These are phyloP conservation scores for Zosterops lateralis DNA, from an alignment of 2,113 vertebrate genomes.

Conservation along the genomic window DNA sequence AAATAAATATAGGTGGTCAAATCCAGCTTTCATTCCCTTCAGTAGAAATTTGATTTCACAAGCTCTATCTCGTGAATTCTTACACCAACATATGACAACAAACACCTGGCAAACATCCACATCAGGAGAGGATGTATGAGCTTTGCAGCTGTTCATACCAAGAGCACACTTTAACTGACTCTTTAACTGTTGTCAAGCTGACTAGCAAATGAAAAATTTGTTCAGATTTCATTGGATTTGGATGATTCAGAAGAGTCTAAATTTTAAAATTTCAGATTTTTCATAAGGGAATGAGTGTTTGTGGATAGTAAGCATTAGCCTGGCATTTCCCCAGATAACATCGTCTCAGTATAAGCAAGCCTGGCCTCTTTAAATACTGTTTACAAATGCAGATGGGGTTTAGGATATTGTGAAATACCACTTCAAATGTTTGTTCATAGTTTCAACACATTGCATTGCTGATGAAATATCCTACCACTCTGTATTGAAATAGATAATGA, in stretches of 20 bases:
- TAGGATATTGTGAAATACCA: slow-evolving; percentile 3
- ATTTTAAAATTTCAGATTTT: not conserved
- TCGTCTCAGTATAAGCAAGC: not conserved
- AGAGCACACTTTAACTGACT: not conserved
- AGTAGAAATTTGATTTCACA: not conserved
- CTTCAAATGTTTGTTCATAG: not conserved
- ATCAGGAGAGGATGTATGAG: fast-evolving
- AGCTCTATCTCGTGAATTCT: not conserved
- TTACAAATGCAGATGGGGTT: not conserved
- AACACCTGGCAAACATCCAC: not conserved
- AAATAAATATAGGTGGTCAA: not conserved
- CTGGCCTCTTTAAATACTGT: not conserved
- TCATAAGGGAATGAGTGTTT: not conserved
- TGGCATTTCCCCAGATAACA: not conserved
- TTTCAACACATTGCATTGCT: not conserved
- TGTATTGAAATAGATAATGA: not conserved
- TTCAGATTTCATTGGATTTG: not conserved
- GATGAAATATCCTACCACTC: not conserved
- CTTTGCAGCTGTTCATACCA: not conserved
- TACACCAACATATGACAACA: not conserved
- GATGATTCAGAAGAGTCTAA: not conserved
- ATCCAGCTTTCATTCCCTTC: not conserved
- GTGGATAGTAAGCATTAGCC: not conserved
- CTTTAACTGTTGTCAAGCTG: not conserved
- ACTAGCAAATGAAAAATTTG: not conserved